Conservation (phyloP, 2,113 vertebrate species). For the Diadophis punctatus region DNA sequence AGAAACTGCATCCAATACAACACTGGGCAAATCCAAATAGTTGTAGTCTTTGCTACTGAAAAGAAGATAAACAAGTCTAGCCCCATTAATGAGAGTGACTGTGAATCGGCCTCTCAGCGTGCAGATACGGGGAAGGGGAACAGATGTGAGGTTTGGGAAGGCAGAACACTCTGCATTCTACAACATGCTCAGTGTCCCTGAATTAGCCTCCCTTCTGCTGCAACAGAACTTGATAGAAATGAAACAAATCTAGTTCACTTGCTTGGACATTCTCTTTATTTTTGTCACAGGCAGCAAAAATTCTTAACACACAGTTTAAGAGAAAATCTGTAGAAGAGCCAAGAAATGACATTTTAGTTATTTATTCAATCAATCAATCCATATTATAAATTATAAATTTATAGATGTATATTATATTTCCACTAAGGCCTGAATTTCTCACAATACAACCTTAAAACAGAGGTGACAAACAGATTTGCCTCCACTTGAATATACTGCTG, state of each 20-base stretch:
- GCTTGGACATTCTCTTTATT: too few relatives aligned
- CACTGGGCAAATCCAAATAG: conserved; percentile 12
- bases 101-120: neutral
- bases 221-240: neutral
- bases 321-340: neutral
- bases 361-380: neutral
- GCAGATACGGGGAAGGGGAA: neutral
- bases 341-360: neutral
- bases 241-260: neutral
- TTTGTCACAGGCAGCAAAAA: neutral
- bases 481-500: neutral
- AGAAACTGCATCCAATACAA: conserved; percentile 28
- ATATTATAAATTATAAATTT: neutral
- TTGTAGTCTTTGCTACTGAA: conserved; percentile 1
- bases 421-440: neutral
- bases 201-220: neutral
- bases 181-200: neutral
- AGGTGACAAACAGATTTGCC: neutral
- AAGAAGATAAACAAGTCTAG: neutral
- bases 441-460: neutral
- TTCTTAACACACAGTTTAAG: neutral
- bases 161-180: neutral
- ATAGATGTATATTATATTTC: neutral
- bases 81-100: neutral
- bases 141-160: neutral